Evolutionary conservation across 2,797 vertebrate species (phyloP).

Genomic region (Notamacropus eugenii): DNA sequence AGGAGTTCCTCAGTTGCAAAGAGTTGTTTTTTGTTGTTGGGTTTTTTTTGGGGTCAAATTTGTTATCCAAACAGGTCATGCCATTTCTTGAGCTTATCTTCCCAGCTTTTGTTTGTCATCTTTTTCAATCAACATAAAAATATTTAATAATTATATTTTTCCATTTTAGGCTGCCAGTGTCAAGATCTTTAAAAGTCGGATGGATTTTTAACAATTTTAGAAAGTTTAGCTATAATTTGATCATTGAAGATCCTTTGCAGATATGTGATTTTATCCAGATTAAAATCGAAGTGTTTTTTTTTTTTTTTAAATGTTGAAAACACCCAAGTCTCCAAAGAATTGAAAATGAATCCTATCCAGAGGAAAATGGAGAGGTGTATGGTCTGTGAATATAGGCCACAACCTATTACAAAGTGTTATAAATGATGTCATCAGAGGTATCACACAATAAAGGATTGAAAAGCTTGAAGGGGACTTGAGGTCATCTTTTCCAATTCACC

Average conservation of each 20-base stretch:
- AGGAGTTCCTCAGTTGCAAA: not conserved
- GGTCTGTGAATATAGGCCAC: not conserved
- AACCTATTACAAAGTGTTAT: not conserved
- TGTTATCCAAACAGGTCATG: not conserved
- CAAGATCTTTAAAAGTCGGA: not conserved
- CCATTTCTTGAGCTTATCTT: not conserved
- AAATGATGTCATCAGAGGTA: not conserved
- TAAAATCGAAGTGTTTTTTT: not conserved
- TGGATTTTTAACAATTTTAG: not conserved
- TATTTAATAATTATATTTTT: not conserved
- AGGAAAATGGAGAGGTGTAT: not conserved
- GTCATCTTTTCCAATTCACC: not conserved
- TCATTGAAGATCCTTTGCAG: not conserved
- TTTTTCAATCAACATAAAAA: not conserved
- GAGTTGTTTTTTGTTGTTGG: not conserved
- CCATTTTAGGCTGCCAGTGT: not conserved
- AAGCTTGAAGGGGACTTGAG: not conserved
- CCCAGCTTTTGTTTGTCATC: not conserved
- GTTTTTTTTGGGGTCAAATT: not conserved
- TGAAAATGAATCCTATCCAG: not conserved
- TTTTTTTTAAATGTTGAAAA: not conserved
- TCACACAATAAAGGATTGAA: not conserved
- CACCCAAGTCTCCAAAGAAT: not conserved
- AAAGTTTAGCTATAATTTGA: not conserved
- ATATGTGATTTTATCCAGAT: not conserved